These are phyloP conservation scores for Sporophila hypoxantha DNA, from an alignment of 2,113 vertebrate species.

Conservation along the genomic window DNA sequence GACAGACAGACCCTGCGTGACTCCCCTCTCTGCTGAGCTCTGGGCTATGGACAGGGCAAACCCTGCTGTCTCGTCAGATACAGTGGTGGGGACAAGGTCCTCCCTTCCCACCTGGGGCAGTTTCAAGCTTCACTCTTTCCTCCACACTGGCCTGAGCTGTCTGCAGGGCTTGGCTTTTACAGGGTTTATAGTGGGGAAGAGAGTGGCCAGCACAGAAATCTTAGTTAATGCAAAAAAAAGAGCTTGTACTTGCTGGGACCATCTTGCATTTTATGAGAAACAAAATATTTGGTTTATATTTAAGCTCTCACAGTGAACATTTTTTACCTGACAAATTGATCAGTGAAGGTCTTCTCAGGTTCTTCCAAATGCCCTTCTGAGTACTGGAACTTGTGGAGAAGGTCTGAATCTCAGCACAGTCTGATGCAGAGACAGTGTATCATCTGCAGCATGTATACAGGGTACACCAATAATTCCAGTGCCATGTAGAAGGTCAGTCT, in stretches of 20 bases:
- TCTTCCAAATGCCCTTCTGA: neutral
- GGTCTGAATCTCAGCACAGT: neutral
- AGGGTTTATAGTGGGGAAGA: neutral
- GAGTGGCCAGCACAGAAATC: neutral
- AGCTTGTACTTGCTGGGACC: neutral
- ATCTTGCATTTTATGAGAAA: neutral
- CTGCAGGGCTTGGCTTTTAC: neutral
- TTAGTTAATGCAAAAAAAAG: neutral
- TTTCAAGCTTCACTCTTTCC: neutral
- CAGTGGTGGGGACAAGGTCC: neutral
- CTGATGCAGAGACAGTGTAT: neutral
- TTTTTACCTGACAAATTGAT: neutral
- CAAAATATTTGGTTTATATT: neutral
- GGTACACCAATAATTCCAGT: slow-evolving; percentile 4
- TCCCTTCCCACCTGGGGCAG: neutral
- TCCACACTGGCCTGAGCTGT: neutral
- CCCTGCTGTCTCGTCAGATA: neutral
- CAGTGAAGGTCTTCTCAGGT: neutral
- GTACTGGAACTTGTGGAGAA: neutral
- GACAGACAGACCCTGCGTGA: rapidly evolving
- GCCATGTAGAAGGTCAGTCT: slow-evolving; percentile 19
- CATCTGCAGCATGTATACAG: neutral
- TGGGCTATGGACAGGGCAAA: neutral
- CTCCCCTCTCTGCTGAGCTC: neutral
- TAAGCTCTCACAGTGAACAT: neutral